Base-by-base conservation (phyloP, 1,140 invertebrate species). In the Drosophila elegans region DNA sequence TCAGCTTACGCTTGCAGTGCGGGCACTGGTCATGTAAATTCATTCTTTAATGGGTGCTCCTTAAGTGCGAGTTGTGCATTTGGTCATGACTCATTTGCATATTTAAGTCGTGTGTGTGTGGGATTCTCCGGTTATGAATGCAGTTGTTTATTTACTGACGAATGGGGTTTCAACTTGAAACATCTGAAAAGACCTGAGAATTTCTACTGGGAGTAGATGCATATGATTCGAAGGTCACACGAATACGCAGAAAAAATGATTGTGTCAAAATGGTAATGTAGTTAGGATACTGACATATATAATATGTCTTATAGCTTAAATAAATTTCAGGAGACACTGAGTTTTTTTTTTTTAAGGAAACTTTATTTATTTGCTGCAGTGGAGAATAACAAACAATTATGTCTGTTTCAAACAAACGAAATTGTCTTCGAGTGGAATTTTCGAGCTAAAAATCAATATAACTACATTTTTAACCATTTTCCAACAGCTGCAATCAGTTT, bases 61-160 rank as follows among this genome's bases (percentile, higher is more conserved):
- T 80, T 72, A 60, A 80, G 74, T 80, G 57, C 32, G 77, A 64
- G 78, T 48, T 38, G 59, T 64, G 45, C 55, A 64, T 56, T 45
- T 41, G 54, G 66, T 64, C 54, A 76, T 80, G 78, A 80, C 54
- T 80, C 78, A 76, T 75, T 80, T 75, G 66, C 64, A 57, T 77
- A 71, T 71, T 52, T 32, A 38, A 59, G 66, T 36, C 42, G 41
- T 48, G 46, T 41, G 46, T 41, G 41, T 49, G 45, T 21, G 39
- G 51, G 48, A 13, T 38, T 16, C 52, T 39, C 54, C 13, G 10
- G 34, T 36, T 45, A 39, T 62, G 62, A 66, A 66, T 66, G 62
- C 62, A 66, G 62, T 61, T 62, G 34, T 46, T 64, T 60, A 48
- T 55, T 13, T n/a, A 42, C 12, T 7, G 25, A 10, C 7, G 9